Conservation (phyloP, 2,113 vertebrate species). For the Oostethus manadensis region DNA sequence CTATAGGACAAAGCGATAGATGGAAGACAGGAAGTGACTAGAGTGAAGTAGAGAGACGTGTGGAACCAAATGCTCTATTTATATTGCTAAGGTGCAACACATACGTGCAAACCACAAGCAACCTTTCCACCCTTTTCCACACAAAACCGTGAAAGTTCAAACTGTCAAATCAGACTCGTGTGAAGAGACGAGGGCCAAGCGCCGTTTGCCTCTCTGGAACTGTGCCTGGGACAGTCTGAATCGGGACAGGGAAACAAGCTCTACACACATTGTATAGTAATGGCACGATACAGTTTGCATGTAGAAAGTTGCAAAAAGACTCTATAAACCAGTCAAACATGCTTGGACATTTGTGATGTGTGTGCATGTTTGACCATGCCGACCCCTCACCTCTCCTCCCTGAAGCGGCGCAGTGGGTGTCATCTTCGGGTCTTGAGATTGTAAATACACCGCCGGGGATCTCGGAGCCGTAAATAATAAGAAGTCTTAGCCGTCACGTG, state of each 20-base stretch:
- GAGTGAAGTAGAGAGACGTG: not conserved
- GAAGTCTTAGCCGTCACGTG: too few relatives aligned
- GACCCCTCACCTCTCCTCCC: slow-evolving; percentile 74
- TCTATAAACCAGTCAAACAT: too few relatives aligned
- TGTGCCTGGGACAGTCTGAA: slow-evolving; percentile 36
- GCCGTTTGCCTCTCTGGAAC: slow-evolving; percentile 65
- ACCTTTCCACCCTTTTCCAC: slow-evolving; percentile 17
- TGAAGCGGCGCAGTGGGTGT: slow-evolving; percentile 70
- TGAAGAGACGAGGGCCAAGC: slow-evolving; percentile 59
- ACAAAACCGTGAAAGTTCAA: slow-evolving; percentile 41
- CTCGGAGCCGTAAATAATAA: slow-evolving; percentile 83
- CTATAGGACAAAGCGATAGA: not conserved
- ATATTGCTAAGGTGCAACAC: slow-evolving; percentile 31
- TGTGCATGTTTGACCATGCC: slow-evolving; percentile 64
- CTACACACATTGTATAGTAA: slow-evolving; percentile 3
- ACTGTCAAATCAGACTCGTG: slow-evolving; percentile 53
- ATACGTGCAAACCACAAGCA: slow-evolving; percentile 15
- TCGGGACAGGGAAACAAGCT: slow-evolving; percentile 56
- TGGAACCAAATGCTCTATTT: not conserved
- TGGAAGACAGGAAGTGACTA: not conserved
- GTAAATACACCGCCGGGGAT: slow-evolving; percentile 90
- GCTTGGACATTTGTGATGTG: slow-evolving; percentile 8
- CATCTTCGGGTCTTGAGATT: slow-evolving; percentile 91
- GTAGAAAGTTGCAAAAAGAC: too few relatives aligned
- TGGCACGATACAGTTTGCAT: too few relatives aligned